Conservation (phyloP, 64 coral and sea anemone species). For the Acropora yongei region DNA sequence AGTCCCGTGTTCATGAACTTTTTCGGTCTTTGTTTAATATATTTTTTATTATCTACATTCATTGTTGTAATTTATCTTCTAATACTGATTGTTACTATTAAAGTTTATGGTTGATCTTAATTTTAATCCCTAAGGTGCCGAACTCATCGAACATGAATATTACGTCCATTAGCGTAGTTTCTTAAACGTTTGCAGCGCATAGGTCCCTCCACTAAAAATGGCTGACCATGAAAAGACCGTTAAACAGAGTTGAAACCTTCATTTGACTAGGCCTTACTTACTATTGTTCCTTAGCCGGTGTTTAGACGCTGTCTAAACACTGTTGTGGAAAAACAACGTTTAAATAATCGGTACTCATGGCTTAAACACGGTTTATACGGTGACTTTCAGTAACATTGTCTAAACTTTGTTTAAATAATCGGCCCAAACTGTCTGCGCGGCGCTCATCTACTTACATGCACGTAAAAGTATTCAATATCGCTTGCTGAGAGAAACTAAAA, state of each 20-base stretch:
- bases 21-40: too few species aligned
- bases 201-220: background rate
- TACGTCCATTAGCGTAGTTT: background rate
- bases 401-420: slow-evolving; percentile 2
- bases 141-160: background rate
- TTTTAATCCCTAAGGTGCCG: too few species aligned
- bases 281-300: slow-evolving; percentile 18
- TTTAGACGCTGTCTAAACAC: slow-evolving; percentile 1
- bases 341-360: slow-evolving; percentile 7
- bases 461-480: too few species aligned
- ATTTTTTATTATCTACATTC: too few species aligned
- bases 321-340: background rate
- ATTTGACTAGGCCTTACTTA: background rate
- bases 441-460: too few species aligned
- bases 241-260: background rate
- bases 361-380: background rate
- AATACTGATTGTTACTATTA: too few species aligned
- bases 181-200: slow-evolving; percentile 1
- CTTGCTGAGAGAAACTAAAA: too few species aligned
- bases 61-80: too few species aligned
- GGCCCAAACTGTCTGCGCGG: background rate
- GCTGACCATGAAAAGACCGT: background rate
- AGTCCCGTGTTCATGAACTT: too few species aligned
- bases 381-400: background rate
- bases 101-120: too few species aligned